Base-by-base conservation (phyloP, 2,888 invertebrate species). In the Trilocha varians region DNA sequence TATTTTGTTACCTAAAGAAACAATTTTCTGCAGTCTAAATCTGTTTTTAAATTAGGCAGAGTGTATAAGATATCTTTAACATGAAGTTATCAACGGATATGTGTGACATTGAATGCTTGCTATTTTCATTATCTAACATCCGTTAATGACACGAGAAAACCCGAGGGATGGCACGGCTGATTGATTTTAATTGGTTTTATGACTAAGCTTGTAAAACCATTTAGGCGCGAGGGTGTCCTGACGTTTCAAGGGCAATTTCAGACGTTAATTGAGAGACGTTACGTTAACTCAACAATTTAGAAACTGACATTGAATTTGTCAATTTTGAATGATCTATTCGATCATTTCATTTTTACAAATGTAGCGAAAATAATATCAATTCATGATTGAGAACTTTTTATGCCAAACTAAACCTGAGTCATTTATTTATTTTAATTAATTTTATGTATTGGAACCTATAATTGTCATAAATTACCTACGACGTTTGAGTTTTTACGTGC, bases 121-220 rank as follows among this genome's bases (percentile, higher is more conserved):
- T 66, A 61, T 66, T 66, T 70, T 63, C 59, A 70, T 70, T 63
- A 67, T 59, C 54, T 52, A 56, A 53, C 53, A 57, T 64, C 60
- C 63, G 62, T 51, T 58, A 56, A 55, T 55, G 58, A 57, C 50
- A 54, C 50, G 53, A 55, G 54, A 52, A 55, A 59, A 58, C 53
- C 50, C 49, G 53, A 55, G 58, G 60, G 59, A 58, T 59, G 50
- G 48, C 43, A 49, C 59, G 64, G 56, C 52, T 65, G 64, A 74
- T 74, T 70, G 69, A 63, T 67, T 70, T 70, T 71, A 73, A 77
- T 76, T 71, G 69, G 61, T 61, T 69, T 69, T 63, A 65, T 65
- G 69, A 64, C 58, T 62, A 59, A 62, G 56, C 59, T 57, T 61
- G 52, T 67, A 62, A 67, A 65, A 63, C 57, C 54, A 55, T 60